Conservation (phyloP, 2,888 invertebrate species). For the Plebejus melissa region DNA sequence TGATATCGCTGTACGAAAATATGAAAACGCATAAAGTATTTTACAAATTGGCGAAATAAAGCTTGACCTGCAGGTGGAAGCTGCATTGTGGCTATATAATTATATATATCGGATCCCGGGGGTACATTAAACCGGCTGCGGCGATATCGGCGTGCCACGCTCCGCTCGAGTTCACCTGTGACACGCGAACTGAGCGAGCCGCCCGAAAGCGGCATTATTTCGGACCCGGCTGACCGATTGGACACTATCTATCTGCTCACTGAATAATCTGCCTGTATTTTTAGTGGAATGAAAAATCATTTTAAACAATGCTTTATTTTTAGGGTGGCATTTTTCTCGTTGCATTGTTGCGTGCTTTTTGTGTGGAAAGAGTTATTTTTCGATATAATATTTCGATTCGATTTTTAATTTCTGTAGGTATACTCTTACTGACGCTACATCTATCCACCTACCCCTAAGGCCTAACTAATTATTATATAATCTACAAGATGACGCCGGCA, state of each 20-base stretch:
- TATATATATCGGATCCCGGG: conserved; percentile 52
- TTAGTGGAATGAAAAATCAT: conserved; percentile 26
- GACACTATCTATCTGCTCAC: conserved; percentile 32
- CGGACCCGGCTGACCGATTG: conserved; percentile 37
- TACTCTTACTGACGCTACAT: too few species aligned
- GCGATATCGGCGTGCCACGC: conserved; percentile 44
- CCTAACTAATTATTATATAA: not conserved
- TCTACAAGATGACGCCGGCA: too few species aligned
- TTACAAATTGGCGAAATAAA: conserved; percentile 24
- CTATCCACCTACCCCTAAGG: too few species aligned
- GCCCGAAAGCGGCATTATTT: conserved; percentile 37
- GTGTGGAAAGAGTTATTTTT: not conserved
- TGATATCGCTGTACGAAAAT: not conserved
- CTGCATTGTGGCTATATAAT: conserved; percentile 39
- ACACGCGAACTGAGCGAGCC: conserved; percentile 42
- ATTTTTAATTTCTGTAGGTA: too few species aligned
- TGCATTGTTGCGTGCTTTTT: conserved; percentile 9
- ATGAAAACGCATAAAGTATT: not conserved
- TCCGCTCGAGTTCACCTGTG: conserved; percentile 48
- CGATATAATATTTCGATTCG: not conserved
- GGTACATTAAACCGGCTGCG: conserved; percentile 55
- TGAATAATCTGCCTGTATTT: conserved; percentile 28
- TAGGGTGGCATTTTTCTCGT: conserved; percentile 6
- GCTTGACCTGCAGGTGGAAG: conserved; percentile 29
- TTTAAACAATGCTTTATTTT: conserved; percentile 26